Percentiles rank a stretch among this genome's conserved stretches.
phyloP scores from a whole-genome alignment of 2,797 vertebrate species.

The Pipistrellus kuhlii region DNA sequence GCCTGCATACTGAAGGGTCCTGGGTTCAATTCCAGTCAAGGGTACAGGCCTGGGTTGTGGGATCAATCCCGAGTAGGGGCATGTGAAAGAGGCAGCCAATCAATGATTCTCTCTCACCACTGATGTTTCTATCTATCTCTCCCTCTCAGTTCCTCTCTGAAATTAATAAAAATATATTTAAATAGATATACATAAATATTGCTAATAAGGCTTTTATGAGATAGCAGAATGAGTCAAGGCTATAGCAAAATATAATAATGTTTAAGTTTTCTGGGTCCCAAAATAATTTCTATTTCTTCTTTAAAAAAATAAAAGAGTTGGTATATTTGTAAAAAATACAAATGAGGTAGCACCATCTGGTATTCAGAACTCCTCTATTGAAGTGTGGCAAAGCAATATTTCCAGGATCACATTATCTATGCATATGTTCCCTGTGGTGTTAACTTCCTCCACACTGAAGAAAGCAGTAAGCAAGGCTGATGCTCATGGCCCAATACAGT shows the following conservation, averaged over 20 bases:
- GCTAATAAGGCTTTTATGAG: background rate
- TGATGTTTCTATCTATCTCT: too few relatives aligned
- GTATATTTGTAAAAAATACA: constrained; percentile 48
- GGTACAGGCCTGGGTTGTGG: too few relatives aligned
- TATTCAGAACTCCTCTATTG: constrained; percentile 39
- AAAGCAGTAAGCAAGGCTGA: constrained; percentile 10
- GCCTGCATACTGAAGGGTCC: too few relatives aligned
- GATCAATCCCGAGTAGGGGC: too few relatives aligned
- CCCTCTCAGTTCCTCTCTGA: too few relatives aligned
- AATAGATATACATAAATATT: background rate
- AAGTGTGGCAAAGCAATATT: background rate
- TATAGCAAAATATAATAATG: constrained; percentile 8
- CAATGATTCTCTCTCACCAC: too few relatives aligned
- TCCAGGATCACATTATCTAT: constrained; percentile 11
- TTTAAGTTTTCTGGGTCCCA: constrained; percentile 31
- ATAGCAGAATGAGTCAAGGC: background rate
- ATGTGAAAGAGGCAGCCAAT: too few relatives aligned
- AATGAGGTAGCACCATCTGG: constrained; percentile 61
- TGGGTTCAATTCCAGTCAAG: too few relatives aligned
- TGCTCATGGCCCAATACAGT: background rate
- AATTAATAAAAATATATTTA: too few relatives aligned
- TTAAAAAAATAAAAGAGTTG: constrained; percentile 15
- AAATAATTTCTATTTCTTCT: constrained; percentile 39
- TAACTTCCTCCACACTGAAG: constrained; percentile 16
- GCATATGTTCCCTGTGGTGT: background rate